These are phyloP conservation scores for Stichodactyla mertensii DNA, from an alignment of 64 coral and sea anemone genomes.

Conservation along the genomic window DNA sequence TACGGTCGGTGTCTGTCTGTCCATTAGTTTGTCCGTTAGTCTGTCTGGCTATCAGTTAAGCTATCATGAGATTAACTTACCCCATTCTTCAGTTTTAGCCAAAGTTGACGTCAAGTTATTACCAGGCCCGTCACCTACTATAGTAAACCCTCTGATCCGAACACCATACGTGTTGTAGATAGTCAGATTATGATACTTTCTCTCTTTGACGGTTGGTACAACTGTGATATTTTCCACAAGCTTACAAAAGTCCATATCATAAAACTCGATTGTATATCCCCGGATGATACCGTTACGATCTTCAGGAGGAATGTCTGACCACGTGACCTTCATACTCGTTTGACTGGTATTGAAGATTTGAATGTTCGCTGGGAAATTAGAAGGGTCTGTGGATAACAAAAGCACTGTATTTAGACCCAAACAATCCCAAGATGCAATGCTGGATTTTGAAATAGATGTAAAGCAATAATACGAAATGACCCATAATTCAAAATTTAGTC, in stretches of 20 bases:
- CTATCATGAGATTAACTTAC: not conserved
- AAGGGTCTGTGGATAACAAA: not conserved
- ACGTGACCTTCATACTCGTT: slow-evolving; percentile 34
- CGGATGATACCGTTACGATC: slow-evolving; percentile 10
- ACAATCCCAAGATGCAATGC: too few species aligned
- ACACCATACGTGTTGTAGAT: slow-evolving; percentile 3
- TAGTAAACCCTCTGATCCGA: not conserved
- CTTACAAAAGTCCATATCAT: not conserved
- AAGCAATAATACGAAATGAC: too few species aligned
- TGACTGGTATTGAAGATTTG: not conserved
- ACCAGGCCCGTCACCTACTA: not conserved
- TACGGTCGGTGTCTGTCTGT: too few species aligned
- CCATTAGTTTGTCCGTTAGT: too few species aligned
- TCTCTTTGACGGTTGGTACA: not conserved
- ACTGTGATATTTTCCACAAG: not conserved
- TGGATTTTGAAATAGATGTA: too few species aligned
- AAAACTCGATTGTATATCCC: slow-evolving; percentile 12
- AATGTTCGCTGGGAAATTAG: not conserved
- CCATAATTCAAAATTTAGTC: too few species aligned
- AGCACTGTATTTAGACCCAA: too few species aligned
- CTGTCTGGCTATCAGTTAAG: not conserved
- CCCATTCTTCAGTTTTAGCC: slow-evolving; percentile 18
- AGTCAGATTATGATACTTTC: not conserved
- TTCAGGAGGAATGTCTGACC: not conserved
- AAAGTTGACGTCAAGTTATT: not conserved